Base-by-base conservation (phyloP, 2,888 invertebrate species). In the Thumatha senex region DNA sequence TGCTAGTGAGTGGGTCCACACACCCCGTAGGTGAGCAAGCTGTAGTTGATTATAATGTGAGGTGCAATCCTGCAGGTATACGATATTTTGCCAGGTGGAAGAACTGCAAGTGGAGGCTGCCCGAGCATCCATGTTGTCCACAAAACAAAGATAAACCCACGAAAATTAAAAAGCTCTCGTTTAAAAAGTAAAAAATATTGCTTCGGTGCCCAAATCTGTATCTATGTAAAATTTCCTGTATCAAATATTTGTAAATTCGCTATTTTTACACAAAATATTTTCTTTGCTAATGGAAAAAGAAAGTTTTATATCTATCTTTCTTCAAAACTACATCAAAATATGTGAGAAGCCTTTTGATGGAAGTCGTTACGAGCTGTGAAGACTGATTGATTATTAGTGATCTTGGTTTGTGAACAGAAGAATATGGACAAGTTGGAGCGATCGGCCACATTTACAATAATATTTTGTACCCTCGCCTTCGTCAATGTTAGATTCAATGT, bases 51-150 rank as follows among this genome's bases (percentile, higher is more conserved):
- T 89, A 90, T 91, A 91, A 91, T 89, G 72, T 89, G 74, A 89
- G 89, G 89, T 91, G 85, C 89, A 91, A 91, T 91, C 90, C 92
- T 90, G 91, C 93, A 94, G 94, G 93, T 96, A 95, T 93, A 94
- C 95, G 92, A 95, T 95, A 92, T 95, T 95, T 94, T 95, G 95
- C 93, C 95, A 95, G 93, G 95, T 95, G 95, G 95, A 95, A 92
- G 95, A 95, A 93, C 94, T 95, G 92, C 95, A 95, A 93, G 93
- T 94, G 89, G 95, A 95, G 92, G 94, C 93, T 88, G 93, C 94
- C 87, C 92, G 94, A 92, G 93, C 93, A 85, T 91, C 92, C 86
- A 92, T 94, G 92, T 93, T 93, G 90, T 93, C 93, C 88, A 92
- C 92, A 87, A 92, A 92, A 85, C 92, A 92, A 89, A 92, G 92